phyloP scores from a whole-genome alignment of 2,797 vertebrate species.

The Chelon labrosus region DNA sequence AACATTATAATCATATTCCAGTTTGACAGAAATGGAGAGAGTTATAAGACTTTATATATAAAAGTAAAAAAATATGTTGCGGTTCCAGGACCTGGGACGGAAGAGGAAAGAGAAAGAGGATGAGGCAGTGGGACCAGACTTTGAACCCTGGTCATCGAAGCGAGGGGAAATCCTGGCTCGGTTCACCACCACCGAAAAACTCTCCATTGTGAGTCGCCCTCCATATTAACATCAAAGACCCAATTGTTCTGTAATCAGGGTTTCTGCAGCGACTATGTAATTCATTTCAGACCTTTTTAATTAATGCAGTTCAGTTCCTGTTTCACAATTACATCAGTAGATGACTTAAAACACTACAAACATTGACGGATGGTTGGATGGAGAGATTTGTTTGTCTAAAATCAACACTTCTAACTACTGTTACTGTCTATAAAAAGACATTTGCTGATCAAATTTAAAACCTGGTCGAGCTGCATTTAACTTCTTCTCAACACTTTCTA shows the following conservation, averaged over 20 bases:
- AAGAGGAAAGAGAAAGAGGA: slow-evolving; percentile 89
- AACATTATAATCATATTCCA: neutral
- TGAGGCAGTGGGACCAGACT: slow-evolving; percentile 90
- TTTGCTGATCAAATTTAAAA: neutral
- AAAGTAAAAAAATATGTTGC: slow-evolving; percentile 7
- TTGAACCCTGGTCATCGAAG: slow-evolving; percentile 94
- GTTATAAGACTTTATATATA: neutral
- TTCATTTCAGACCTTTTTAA: neutral
- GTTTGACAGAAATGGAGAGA: neutral
- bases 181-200: slow-evolving; percentile 97
- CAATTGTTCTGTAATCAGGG: neutral
- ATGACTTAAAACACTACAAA: too few species aligned
- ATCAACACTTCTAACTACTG: neutral
- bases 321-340: too few species aligned
- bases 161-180: slow-evolving; percentile 93
- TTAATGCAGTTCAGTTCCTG: neutral
- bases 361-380: too few species aligned
- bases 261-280: neutral
- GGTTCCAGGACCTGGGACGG: slow-evolving; percentile 86
- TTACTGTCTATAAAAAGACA: neutral
- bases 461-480: too few species aligned
- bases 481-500: too few species aligned
- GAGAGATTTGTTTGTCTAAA: neutral
- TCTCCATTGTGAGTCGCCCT: slow-evolving; percentile 92
- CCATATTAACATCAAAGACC: neutral